Conservation (phyloP, 2,797 vertebrate genomes). For the Apodemus agrarius region DNA sequence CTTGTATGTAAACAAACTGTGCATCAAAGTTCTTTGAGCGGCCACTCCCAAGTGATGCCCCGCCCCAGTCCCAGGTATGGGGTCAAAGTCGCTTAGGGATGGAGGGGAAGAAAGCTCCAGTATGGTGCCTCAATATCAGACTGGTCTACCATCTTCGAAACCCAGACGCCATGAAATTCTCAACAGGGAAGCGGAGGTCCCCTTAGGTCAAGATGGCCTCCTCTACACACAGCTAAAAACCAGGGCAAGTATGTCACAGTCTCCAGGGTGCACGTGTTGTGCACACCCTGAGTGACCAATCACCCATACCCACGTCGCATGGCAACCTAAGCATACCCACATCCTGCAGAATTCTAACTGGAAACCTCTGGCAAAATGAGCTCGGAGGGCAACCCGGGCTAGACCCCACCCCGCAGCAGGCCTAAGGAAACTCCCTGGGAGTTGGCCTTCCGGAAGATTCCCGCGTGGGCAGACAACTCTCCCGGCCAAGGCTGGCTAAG, state of each 20-base stretch:
- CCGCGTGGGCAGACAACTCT: not conserved
- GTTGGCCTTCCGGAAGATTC: not conserved
- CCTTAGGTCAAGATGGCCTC: not conserved
- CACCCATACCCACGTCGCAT: not conserved
- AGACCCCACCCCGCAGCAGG: accelerated
- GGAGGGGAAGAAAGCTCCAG: not conserved
- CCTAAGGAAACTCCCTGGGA: not conserved
- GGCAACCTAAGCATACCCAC: not conserved
- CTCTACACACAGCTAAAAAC: too few species aligned
- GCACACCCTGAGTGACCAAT: accelerated
- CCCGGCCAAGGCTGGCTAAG: not conserved
- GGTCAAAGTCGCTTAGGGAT: not conserved
- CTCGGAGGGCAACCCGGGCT: not conserved
- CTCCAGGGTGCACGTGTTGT: not conserved
- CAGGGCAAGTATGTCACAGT: not conserved
- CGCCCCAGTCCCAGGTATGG: accelerated
- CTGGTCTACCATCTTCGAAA: not conserved
- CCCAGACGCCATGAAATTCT: not conserved
- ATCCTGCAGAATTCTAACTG: accelerated
- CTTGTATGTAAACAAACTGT: not conserved
- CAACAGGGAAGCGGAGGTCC: accelerated
- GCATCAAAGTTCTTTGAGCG: accelerated
- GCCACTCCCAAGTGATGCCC: accelerated
- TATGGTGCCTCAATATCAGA: not conserved
- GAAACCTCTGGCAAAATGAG: not conserved